phyloP scores from a whole-genome alignment of 2,113 vertebrate species.

The Nibea albiflora region DNA sequence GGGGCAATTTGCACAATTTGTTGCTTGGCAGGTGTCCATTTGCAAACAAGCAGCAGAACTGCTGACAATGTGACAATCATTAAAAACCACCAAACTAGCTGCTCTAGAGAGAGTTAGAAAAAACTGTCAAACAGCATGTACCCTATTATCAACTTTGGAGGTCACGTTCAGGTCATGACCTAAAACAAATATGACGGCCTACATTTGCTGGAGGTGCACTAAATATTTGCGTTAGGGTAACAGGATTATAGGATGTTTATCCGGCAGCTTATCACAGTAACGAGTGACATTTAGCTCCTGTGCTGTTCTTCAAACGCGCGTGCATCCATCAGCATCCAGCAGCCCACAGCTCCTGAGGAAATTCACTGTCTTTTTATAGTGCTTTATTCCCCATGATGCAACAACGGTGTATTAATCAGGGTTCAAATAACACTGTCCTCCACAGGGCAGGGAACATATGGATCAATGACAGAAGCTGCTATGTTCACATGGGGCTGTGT shows the following conservation, averaged over 20 bases:
- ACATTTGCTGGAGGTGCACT: background rate
- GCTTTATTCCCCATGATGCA: constrained; percentile 22
- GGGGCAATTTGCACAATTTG: constrained; percentile 18
- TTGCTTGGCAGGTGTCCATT: background rate
- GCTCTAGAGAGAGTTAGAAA: background rate
- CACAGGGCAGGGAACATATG: constrained; percentile 34
- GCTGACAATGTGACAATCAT: background rate
- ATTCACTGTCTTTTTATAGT: constrained; percentile 25
- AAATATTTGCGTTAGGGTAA: background rate
- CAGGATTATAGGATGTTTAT: background rate
- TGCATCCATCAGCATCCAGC: constrained; percentile 12
- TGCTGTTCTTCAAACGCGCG: constrained; percentile 14
- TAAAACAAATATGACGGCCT: background rate
- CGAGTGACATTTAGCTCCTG: constrained; percentile 21
- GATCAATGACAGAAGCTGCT: constrained; percentile 37
- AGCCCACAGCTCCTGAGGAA: constrained; percentile 37
- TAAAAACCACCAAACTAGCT: background rate
- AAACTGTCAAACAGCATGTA: background rate
- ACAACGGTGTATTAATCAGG: constrained; percentile 9
- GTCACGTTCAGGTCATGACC: background rate
- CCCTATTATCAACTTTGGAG: background rate
- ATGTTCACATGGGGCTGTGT: constrained; percentile 34
- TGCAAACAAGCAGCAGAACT: constrained; percentile 4
- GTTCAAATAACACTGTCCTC: constrained; percentile 11
- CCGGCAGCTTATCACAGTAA: constrained; percentile 8